Base-by-base conservation (phyloP, 2,888 invertebrate genomes). In the Thereva unica region DNA sequence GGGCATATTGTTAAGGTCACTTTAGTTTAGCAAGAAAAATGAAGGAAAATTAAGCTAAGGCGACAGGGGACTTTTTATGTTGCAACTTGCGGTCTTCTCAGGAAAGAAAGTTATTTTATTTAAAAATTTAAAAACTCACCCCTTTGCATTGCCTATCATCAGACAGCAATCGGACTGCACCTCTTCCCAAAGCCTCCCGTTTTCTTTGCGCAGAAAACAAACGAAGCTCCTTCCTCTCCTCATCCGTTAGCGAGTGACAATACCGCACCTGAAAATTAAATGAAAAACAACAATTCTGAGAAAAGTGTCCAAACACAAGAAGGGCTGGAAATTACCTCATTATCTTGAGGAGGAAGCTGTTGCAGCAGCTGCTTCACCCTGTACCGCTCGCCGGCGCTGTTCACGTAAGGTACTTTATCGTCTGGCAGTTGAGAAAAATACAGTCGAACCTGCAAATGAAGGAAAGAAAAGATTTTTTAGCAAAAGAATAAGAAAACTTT, bases 341-440 rank as follows among this genome's bases (percentile, higher is more conserved):
- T 97, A 84, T 98, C 98, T 84, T 98, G 97, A 4, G 97, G 97
- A 45, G 97, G 97, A 73, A 97, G 85, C 82, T 98, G 97, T 76
- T 95, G 93, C 73, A 97, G 86, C 73, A 98, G 87, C 82, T 97
- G 97, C 75, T 93, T 90, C 61, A 96, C 92, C 66, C 97, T 87
- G 84, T 96, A 94, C 77, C 96, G 86, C 82, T 97, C 96, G 4
- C 96, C 96, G 12, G 91, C 90, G 76, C 94, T 95, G 84, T 96
- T 96, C 74, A 97, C 93, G 82, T 96, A 97, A 67, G 97, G 97
- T 68, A 98, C 93, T 83, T 97, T 96, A 82, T 97, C 96, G 82
- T 97, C 96, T 8, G 97, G 94, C 68, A 98, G 85, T 71, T 91
- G 89, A 67, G 94, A 93, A 85, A 98, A 97, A 85, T 97, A 98